Base-by-base conservation (phyloP, 2,797 vertebrate species). In the Rhincodon typus region DNA sequence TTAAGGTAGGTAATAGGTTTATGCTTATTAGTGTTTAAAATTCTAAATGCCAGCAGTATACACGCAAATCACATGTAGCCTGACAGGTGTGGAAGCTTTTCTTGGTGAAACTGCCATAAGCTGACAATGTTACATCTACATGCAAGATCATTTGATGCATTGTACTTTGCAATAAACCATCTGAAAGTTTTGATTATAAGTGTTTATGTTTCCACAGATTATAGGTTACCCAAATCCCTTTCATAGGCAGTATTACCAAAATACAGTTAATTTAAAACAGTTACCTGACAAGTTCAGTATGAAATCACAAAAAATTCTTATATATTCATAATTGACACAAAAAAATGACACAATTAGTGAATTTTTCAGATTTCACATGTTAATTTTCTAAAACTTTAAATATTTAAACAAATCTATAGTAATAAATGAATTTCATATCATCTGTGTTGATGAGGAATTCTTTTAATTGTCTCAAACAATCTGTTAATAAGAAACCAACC, bases 41-140 rank as follows among this genome's bases (percentile, higher is more conserved):
- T 94, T 94, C 69, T 74, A 95, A 95, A 77, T 57, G 70, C 13
- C 15, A 53, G 42, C 94, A n/a, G n/a, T n/a, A n/a, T n/a, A n/a
- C n/a, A n/a, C n/a, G n/a, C n/a, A n/a, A n/a, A n/a, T n/a, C n/a
- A n/a, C n/a, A n/a, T n/a, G n/a, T n/a, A n/a, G 53, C 53, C 6
- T 53, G 53, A 53, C 53, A 53, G 53, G 2, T 53, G 53, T 53
- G 53, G 53, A 53, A 53, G 53, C 53, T 53, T 53, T 53, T 53
- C 53, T 53, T 53, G 53, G 53, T 53, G 53, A 53, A 53, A 53
- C 53, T 53, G 53, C 53, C 6, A 6, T 53, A 53, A 53, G 53
- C 53, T 53, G 53, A 2, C 6, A 53, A 53, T 53, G 53, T 53
- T 53, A 53, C 53, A 53, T 53, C 53, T 53, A 53, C 53, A 53